phyloP scores from a whole-genome alignment of 2,888 invertebrate species.

The Volucella inflata region DNA sequence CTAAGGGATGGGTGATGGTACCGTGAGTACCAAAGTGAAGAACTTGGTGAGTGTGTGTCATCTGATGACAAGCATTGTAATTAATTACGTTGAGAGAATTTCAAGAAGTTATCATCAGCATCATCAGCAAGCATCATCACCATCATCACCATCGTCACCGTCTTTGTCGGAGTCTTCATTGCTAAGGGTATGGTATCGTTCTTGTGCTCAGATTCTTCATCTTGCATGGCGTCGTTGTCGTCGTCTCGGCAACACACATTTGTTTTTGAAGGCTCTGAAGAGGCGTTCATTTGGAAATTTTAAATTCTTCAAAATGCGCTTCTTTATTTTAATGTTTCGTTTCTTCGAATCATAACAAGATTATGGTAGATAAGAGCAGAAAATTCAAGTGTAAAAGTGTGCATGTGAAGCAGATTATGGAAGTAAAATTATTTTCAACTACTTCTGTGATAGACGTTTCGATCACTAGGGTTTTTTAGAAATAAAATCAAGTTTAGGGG shows the following conservation, averaged over 20 bases:
- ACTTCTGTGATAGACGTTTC: neutral
- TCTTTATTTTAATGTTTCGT: neutral
- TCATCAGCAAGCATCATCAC: slow-evolving; percentile 53
- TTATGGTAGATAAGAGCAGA: slow-evolving; percentile 2
- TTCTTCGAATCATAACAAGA: slow-evolving; percentile 19
- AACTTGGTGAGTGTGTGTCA: slow-evolving; percentile 47
- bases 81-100: slow-evolving; percentile 69
- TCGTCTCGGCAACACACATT: slow-evolving; percentile 45
- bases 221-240: neutral
- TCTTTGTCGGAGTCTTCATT: slow-evolving; percentile 15
- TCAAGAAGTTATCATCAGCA: slow-evolving; percentile 70
- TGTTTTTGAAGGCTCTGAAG: slow-evolving; percentile 55
- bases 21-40: neutral
- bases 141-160: neutral
- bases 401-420: neutral
- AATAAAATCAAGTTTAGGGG: too few species aligned
- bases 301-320: slow-evolving; percentile 45
- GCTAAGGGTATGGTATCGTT: neutral
- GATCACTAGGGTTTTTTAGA: too few species aligned
- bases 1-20: neutral
- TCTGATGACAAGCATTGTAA: slow-evolving; percentile 73
- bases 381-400: neutral
- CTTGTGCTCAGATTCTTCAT: neutral
- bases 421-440: slow-evolving; percentile 31
- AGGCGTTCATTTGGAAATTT: slow-evolving; percentile 69